Evolutionary conservation across 2,797 vertebrate genomes (phyloP).

Genomic region (Dallia pectoralis): DNA sequence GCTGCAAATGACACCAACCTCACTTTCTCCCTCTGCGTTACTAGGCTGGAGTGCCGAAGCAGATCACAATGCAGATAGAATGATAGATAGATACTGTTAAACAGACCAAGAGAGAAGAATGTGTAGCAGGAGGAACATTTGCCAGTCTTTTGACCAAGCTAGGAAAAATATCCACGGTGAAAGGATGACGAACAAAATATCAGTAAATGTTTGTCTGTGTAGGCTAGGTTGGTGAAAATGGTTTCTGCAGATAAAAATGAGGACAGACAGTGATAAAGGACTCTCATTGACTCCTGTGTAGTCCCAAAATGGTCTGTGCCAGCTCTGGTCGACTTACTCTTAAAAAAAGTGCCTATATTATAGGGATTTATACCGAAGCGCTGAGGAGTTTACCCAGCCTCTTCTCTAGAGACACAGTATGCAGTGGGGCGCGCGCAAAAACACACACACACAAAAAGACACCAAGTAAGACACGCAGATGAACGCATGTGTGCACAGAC

Average conservation of each 20-base stretch:
- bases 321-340: not conserved
- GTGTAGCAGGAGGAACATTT: constrained; percentile 7
- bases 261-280: not conserved
- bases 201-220: not conserved
- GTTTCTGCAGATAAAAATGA: constrained; percentile 45
- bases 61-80: not conserved
- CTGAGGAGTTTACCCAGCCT: not conserved
- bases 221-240: not conserved
- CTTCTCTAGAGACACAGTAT: not conserved
- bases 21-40: not conserved
- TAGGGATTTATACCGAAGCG: not conserved
- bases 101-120: constrained; percentile 1
- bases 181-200: not conserved
- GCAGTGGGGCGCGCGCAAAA: not conserved
- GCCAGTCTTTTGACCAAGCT: not conserved
- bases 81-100: not conserved
- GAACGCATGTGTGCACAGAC: constrained; percentile 22
- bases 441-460: constrained; percentile 40
- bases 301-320: not conserved
- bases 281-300: not conserved
- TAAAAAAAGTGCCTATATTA: not conserved
- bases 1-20: not conserved
- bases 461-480: constrained; percentile 30
- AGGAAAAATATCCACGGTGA: too few relatives aligned
- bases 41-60: not conserved